Evolutionary conservation across 2,113 vertebrate species (phyloP).

Genomic region (Centrocercus urophasianus): DNA sequence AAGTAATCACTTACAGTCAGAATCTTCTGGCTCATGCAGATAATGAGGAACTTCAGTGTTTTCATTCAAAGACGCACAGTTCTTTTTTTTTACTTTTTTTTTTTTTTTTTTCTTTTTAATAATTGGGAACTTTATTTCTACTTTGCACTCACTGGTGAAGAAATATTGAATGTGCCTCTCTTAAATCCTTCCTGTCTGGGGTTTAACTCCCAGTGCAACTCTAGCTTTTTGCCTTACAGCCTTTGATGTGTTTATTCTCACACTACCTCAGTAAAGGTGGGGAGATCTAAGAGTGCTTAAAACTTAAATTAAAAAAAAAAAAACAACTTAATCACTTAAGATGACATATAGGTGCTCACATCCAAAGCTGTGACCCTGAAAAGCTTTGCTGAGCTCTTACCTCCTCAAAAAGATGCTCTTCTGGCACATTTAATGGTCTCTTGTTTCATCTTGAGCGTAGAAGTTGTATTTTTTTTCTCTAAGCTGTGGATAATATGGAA

Average conservation of each 20-base stretch:
- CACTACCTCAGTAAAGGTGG: background rate
- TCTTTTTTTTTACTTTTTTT: background rate
- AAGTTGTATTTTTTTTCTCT: background rate
- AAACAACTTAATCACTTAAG: background rate
- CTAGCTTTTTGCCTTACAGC: background rate
- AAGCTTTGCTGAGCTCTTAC: background rate
- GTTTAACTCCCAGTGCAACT: background rate
- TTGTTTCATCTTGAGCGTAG: background rate
- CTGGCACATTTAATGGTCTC: background rate
- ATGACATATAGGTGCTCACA: background rate
- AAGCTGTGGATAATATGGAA: background rate
- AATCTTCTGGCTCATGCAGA: background rate
- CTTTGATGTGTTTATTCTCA: conserved; percentile 4
- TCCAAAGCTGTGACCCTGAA: background rate
- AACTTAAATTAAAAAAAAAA: background rate
- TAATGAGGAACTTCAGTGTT: background rate
- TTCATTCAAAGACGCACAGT: background rate
- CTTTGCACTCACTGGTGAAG: background rate
- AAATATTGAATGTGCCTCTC: background rate
- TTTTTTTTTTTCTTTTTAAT: background rate
- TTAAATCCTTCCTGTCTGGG: background rate
- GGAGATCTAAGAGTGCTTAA: background rate
- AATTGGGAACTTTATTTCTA: background rate
- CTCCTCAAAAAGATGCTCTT: background rate
- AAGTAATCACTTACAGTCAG: conserved; percentile 21